phyloP scores from a whole-genome alignment of 2,797 vertebrate species.

The Peromyscus nudipes region DNA sequence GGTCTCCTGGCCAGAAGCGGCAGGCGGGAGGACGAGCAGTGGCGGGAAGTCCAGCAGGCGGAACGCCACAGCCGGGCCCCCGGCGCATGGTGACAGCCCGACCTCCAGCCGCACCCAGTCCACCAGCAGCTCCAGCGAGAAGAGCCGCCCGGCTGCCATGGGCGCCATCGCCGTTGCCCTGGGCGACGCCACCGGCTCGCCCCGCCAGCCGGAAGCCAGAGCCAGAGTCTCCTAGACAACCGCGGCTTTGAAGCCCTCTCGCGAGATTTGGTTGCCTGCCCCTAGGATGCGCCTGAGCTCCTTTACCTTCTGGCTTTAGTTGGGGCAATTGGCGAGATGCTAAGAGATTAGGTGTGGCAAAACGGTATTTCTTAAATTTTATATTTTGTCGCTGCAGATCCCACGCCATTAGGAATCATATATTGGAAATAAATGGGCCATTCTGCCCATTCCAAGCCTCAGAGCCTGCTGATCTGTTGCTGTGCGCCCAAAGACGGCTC shows the following conservation, averaged over 20 bases:
- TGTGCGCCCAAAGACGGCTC: not conserved
- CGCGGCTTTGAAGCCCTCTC: not conserved
- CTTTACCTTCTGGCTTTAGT: no score
- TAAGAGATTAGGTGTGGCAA: not conserved
- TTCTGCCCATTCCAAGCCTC: not conserved
- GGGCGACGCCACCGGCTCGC: fast-evolving
- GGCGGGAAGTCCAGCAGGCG: slow-evolving; percentile 93
- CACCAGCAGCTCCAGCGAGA: slow-evolving; percentile 92
- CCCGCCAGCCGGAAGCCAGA: fast-evolving
- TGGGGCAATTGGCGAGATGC: fast-evolving
- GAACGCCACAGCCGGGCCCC: slow-evolving; percentile 89
- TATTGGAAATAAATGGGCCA: not conserved
- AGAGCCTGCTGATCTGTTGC: not conserved
- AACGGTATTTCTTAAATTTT: not conserved
- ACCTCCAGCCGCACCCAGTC: slow-evolving; percentile 87
- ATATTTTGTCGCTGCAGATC: not conserved
- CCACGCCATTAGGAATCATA: not conserved
- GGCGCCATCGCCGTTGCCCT: slow-evolving; percentile 66
- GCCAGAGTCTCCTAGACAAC: slow-evolving; percentile 19
- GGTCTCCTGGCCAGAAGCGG: not conserved
- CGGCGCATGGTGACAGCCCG: slow-evolving; percentile 16
- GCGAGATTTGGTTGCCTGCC: not conserved
- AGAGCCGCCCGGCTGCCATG: slow-evolving; percentile 82
- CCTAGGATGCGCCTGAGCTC: fast-evolving
- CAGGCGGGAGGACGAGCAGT: slow-evolving; percentile 87